Conservation (phyloP, 2,797 vertebrate species). For the Melanotaenia pygmaea region DNA sequence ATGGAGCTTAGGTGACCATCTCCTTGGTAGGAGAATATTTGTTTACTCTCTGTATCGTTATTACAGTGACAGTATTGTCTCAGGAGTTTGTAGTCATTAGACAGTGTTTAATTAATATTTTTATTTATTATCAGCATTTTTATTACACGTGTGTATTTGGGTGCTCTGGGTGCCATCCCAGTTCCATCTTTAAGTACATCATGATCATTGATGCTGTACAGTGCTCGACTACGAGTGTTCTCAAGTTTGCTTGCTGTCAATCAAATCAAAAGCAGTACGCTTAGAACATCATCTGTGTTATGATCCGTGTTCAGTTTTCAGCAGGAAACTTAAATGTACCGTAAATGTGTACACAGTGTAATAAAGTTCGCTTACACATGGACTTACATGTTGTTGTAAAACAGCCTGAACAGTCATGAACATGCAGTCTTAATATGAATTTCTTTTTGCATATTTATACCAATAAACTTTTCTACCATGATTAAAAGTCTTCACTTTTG, state of each 20-base stretch:
- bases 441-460: constrained; percentile 82
- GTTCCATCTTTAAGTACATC: constrained; percentile 36
- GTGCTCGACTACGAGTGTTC: constrained; percentile 69
- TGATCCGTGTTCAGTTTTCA: constrained; percentile 61
- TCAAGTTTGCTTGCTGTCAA: constrained; percentile 80
- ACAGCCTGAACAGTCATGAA: constrained; percentile 65
- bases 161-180: constrained; percentile 40
- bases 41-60: constrained; percentile 78
- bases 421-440: constrained; percentile 75
- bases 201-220: constrained; percentile 69
- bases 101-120: constrained; percentile 44
- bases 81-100: constrained; percentile 77
- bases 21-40: constrained; percentile 57
- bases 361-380: constrained; percentile 69
- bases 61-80: constrained; percentile 80
- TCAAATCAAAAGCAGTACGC: constrained; percentile 81
- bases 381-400: constrained; percentile 64
- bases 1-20: constrained; percentile 48
- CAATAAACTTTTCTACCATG: constrained; percentile 82
- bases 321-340: constrained; percentile 62
- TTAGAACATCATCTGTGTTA: constrained; percentile 72
- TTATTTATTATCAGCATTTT: constrained; percentile 76
- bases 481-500: constrained; percentile 1
- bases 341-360: constrained; percentile 67
- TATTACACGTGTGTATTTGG: constrained; percentile 59